These are phyloP conservation scores for Cepphus grylle DNA, from an alignment of 2,113 vertebrate species.

Conservation along the genomic window DNA sequence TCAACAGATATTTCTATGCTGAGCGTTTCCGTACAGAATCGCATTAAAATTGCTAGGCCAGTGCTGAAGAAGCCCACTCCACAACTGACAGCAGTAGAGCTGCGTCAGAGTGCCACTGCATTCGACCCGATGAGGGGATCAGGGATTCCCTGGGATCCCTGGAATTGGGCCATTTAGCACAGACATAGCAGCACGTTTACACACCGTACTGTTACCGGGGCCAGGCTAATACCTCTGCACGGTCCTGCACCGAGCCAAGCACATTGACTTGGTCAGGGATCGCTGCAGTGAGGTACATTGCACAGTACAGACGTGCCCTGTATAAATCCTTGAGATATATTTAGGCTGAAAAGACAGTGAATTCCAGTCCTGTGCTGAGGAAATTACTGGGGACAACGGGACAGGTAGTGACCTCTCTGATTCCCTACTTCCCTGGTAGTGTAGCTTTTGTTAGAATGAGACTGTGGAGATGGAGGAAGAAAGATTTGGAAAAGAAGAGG, in stretches of 20 bases:
- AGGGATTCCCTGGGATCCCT: not conserved
- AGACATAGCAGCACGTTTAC: not conserved
- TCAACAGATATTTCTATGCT: not conserved
- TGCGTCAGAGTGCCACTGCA: not conserved
- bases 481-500: not conserved
- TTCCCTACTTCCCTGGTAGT: not conserved
- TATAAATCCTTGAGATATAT: not conserved
- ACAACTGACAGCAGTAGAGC: not conserved
- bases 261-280: not conserved
- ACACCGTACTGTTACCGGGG: not conserved
- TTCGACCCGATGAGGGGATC: not conserved
- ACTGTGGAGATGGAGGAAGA: not conserved
- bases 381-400: not conserved
- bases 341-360: not conserved
- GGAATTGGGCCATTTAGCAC: accelerated
- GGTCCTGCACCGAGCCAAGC: not conserved
- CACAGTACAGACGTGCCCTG: not conserved
- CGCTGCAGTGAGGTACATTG: not conserved
- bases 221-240: not conserved
- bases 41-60: not conserved
- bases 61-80: not conserved
- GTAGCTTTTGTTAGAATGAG: not conserved
- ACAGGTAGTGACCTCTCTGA: not conserved
- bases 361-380: not conserved
- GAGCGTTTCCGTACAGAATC: not conserved